These are phyloP conservation scores for Sinocyclocheilus rhinocerous DNA, from an alignment of 2,113 vertebrate species.

Conservation along the genomic window DNA sequence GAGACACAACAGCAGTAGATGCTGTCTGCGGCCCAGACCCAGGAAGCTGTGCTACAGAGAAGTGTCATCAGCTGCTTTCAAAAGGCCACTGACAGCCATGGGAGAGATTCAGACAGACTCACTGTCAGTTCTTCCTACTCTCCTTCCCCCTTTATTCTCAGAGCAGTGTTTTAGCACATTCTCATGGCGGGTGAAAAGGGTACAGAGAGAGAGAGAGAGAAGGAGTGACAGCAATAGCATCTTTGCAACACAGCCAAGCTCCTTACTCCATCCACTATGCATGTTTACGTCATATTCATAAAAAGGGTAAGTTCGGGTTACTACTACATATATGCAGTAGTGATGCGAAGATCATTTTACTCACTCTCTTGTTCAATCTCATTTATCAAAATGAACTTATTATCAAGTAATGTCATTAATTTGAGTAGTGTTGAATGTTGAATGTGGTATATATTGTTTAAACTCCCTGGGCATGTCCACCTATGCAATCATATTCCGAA, in stretches of 20 bases:
- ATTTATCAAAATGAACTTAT: background rate
- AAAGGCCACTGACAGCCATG: conserved; percentile 45
- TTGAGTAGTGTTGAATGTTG: too few species aligned
- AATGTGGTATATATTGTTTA: too few species aligned
- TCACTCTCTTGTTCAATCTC: background rate
- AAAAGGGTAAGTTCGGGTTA: too few species aligned
- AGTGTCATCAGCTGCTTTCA: conserved; percentile 45
- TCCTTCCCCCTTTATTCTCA: conserved; percentile 9
- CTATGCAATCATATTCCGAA: too few species aligned
- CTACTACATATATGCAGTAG: too few species aligned
- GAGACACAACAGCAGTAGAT: conserved; percentile 19
- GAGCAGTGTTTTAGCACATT: conserved; percentile 45
- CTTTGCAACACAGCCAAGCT: conserved; percentile 49
- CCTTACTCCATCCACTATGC: conserved; percentile 27
- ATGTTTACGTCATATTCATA: too few species aligned
- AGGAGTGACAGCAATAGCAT: conserved; percentile 55
- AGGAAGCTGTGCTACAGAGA: conserved; percentile 33
- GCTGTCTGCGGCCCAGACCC: background rate
- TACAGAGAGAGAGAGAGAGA: conserved; percentile 26
- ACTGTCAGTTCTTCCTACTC: conserved; percentile 29
- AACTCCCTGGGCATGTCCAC: background rate
- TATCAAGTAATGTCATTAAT: background rate
- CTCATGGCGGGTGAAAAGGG: conserved; percentile 35
- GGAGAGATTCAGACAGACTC: conserved; percentile 44
- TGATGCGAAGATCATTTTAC: too few species aligned